These are phyloP conservation scores for Procavia capensis DNA, from an alignment of 2,113 vertebrate genomes.

Conservation along the genomic window DNA sequence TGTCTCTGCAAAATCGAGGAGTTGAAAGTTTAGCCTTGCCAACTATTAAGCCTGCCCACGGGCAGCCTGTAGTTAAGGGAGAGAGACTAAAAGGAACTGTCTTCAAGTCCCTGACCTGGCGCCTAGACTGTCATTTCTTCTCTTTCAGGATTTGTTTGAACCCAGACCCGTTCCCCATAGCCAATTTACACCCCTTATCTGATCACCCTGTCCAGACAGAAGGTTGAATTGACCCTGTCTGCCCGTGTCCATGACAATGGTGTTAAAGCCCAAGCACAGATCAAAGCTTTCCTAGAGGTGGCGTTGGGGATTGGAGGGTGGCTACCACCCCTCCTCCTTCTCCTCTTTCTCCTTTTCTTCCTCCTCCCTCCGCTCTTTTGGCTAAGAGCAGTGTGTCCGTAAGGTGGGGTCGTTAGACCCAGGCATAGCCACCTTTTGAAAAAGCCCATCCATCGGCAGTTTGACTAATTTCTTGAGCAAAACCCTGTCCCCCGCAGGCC, in stretches of 20 bases:
- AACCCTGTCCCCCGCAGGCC: not conserved
- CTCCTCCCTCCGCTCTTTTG: too few relatives aligned
- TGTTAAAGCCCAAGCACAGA: conserved; percentile 56
- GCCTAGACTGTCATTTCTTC: not conserved
- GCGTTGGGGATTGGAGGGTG: not conserved
- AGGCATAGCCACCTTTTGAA: conserved; percentile 20
- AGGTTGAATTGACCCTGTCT: conserved; percentile 43
- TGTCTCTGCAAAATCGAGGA: not conserved
- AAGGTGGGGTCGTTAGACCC: not conserved
- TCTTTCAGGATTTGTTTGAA: conserved; percentile 52
- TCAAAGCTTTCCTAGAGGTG: conserved; percentile 42
- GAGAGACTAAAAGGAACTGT: not conserved
- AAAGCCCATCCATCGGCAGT: conserved; percentile 11
- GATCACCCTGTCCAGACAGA: conserved; percentile 60
- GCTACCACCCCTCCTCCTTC: too few relatives aligned
- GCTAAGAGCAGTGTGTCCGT: not conserved
- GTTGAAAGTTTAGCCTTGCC: conserved; percentile 61
- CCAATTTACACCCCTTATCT: conserved; percentile 80
- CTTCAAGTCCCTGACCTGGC: not conserved
- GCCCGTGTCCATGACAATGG: conserved; percentile 67
- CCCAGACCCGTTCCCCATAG: conserved; percentile 33
- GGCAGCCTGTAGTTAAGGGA: not conserved
- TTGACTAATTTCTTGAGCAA: conserved; percentile 30
- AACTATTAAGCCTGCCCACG: conserved; percentile 80
- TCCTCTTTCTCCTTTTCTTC: too few relatives aligned